Evolutionary conservation across 2,113 vertebrate genomes (phyloP), one percentile per base, ranked within the genome.

Genomic region (Acrocephalus kingi): DNA sequence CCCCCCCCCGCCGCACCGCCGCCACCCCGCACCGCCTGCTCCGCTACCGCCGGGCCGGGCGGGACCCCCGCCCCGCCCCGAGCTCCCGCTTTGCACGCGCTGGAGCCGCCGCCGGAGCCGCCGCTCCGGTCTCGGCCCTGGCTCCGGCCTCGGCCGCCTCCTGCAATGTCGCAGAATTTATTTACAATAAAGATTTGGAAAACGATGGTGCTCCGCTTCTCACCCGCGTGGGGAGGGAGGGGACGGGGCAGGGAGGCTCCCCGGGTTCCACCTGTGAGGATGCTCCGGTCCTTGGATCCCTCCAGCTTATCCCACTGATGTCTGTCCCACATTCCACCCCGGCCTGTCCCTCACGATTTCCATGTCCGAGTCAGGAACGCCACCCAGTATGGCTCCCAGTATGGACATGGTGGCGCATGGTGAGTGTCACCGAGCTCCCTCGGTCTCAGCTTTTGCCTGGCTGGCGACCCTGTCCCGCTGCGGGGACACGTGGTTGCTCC

Each of bases 151-250:
- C 80, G 82, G 74, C 49, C 25, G 31, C 62, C 91, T 82, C 94
- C 94, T 75, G 92, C 92, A 63, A 55, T 58, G 80, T 46, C 49
- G 41, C 94, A 89, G 82, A 92, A 51, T 83, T 93, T 80, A 95
- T 96, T 96, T 95, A 91, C 92, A 95, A 96, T 96, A 96, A 96
- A 96, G 90, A 45, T 76, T 87, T 94, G 92, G 92, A 94, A 94
- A 95, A 87, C 2, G 7, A 7, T 0, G 25, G 39, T 55, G 30
- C 9, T 64, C 30, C 30, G 28, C 30, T 8, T 81, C 4, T 41
- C 67, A 19, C 1, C 2, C 0, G 11, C 0, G 0, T 5, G 1
- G 5, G 13, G 33, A 17, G 8, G 6, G 3, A 5, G 0, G 9
- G 5, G 0, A 11, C 0, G 1, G n/a, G 11, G 35, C 8, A 0